phyloP scores from a whole-genome alignment of 37 sponge, comb jelly and placozoan genomes.

The Crambe crambe region DNA sequence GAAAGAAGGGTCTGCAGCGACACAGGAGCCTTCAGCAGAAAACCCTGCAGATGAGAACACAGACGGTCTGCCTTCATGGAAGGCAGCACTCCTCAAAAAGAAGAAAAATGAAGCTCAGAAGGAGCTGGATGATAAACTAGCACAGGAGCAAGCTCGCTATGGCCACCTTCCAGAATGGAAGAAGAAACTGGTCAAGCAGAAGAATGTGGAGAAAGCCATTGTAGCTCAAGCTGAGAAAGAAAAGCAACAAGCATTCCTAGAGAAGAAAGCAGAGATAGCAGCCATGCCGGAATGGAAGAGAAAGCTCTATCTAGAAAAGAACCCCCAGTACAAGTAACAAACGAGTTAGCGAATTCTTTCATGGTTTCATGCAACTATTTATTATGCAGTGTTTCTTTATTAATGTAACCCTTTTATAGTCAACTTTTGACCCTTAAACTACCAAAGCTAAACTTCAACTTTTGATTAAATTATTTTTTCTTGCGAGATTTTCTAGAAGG shows the following conservation, averaged over 20 bases:
- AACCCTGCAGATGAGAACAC: background rate
- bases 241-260: conserved; percentile 13
- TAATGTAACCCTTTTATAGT: too few species aligned
- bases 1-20: conserved; percentile 3
- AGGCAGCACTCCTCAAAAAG: conserved; percentile 53
- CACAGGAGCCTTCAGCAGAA: background rate
- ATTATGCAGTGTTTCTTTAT: too few species aligned
- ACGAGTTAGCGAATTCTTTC: too few species aligned
- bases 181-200: conserved; percentile 68
- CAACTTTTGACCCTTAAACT: too few species aligned
- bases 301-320: conserved; percentile 65
- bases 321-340: conserved; percentile 51
- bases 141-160: conserved; percentile 32
- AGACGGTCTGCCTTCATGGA: conserved; percentile 74
- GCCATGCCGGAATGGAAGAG: conserved; percentile 91
- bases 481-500: background rate
- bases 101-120: conserved; percentile 11
- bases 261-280: conserved; percentile 53
- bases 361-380: too few species aligned
- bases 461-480: conserved; percentile 15
- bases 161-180: conserved; percentile 72
- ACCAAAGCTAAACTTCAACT: too few species aligned
- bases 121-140: background rate
- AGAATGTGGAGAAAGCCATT: conserved; percentile 27
- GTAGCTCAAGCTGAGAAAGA: conserved; percentile 17